These are phyloP conservation scores for Pipistrellus pygmaeus DNA, from an alignment of 2,797 vertebrate genomes.

Conservation along the genomic window DNA sequence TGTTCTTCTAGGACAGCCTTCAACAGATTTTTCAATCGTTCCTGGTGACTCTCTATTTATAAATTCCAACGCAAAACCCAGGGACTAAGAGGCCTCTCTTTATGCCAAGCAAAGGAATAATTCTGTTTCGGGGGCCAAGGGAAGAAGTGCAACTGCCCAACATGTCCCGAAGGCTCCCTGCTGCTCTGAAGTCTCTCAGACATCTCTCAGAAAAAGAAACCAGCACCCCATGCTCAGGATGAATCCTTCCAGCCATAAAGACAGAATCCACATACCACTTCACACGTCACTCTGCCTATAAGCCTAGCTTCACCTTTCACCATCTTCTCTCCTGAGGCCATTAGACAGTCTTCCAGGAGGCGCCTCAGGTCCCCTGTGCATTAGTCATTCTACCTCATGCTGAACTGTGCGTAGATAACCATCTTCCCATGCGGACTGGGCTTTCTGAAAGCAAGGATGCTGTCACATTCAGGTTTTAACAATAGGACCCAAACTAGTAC, in stretches of 20 bases:
- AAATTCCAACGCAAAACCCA: neutral
- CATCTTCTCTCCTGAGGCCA: neutral
- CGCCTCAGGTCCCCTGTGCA: rapidly evolving
- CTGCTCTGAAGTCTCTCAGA: neutral
- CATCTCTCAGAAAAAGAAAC: neutral
- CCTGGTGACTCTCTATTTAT: neutral
- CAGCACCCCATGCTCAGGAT: too few species aligned
- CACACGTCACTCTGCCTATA: neutral
- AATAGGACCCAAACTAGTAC: neutral
- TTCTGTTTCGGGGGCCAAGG: neutral
- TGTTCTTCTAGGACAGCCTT: constrained; percentile 48
- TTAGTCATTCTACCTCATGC: neutral
- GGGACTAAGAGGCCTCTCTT: neutral
- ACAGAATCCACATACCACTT: neutral
- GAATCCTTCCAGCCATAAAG: neutral
- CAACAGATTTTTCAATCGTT: neutral
- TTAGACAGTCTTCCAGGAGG: neutral
- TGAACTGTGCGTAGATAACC: neutral
- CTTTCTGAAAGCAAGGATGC: neutral
- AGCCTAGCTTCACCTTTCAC: neutral
- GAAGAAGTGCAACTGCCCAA: neutral
- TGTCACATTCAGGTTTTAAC: constrained; percentile 14
- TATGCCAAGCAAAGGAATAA: neutral
- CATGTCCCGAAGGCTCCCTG: neutral
- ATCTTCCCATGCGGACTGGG: neutral